These are phyloP conservation scores for Diaphora mendica DNA, from an alignment of 2,888 invertebrate species.

Conservation along the genomic window DNA sequence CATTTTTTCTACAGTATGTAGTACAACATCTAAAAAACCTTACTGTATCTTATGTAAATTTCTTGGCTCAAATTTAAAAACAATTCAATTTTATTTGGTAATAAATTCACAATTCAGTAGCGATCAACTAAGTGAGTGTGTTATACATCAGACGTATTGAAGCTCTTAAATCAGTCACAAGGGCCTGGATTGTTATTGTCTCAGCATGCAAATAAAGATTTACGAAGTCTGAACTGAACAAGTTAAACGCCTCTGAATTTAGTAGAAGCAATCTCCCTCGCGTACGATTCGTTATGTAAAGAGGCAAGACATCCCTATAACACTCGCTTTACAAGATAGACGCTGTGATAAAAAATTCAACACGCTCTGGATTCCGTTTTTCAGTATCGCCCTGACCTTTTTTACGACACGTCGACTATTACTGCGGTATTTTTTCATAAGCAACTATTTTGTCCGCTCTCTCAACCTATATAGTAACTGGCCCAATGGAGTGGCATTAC, in stretches of 20 bases:
- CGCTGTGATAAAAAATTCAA: constrained; percentile 75
- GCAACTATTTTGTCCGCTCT: background rate
- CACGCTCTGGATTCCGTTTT: constrained; percentile 71
- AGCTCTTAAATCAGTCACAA: constrained; percentile 46
- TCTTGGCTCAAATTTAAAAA: background rate
- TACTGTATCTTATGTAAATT: background rate
- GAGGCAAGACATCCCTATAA: constrained; percentile 62
- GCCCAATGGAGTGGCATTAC: too few relatives aligned
- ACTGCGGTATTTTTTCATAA: constrained; percentile 54
- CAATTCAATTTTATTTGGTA: background rate
- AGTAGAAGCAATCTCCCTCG: constrained; percentile 65
- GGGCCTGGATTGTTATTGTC: constrained; percentile 55
- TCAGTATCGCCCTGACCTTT: constrained; percentile 65
- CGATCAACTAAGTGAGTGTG: constrained; percentile 37
- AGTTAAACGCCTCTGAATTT: constrained; percentile 75
- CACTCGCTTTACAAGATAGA: constrained; percentile 68
- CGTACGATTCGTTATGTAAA: constrained; percentile 69
- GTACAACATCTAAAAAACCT: background rate
- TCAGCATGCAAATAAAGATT: constrained; percentile 71
- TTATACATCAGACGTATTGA: constrained; percentile 42
- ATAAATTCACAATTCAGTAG: constrained; percentile 14
- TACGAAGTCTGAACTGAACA: constrained; percentile 65
- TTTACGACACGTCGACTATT: constrained; percentile 65
- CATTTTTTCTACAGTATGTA: background rate
- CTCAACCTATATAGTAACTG: constrained; percentile 15